These are phyloP conservation scores for Drosophila pseudoananassae DNA, from an alignment of 1,140 invertebrate species.

Conservation along the genomic window DNA sequence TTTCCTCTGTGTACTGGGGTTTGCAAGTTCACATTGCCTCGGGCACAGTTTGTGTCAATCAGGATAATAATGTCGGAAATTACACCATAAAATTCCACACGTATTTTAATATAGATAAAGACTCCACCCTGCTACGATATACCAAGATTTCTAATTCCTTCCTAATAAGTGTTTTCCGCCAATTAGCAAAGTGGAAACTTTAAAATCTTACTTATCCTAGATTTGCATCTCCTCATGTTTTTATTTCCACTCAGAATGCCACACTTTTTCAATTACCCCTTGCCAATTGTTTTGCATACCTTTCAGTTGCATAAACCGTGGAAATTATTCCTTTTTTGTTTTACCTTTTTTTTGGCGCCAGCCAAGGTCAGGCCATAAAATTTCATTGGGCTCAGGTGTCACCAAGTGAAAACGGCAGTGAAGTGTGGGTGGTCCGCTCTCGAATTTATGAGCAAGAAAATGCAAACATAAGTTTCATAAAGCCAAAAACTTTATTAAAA, in stretches of 20 bases:
- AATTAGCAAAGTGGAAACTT: slow-evolving; percentile 29
- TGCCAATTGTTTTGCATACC: slow-evolving; percentile 38
- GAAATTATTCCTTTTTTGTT: not conserved
- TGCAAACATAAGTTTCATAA: slow-evolving; percentile 67
- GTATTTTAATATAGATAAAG: slow-evolving; percentile 7
- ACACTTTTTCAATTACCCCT: slow-evolving; percentile 37
- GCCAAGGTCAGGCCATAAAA: slow-evolving; percentile 56
- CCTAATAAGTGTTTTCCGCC: slow-evolving; percentile 26
- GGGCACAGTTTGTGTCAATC: not conserved
- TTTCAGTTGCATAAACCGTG: slow-evolving; percentile 4
- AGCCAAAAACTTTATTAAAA: slow-evolving; percentile 74
- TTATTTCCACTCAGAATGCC: slow-evolving; percentile 33
- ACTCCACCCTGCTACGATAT: not conserved
- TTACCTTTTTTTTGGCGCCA: not conserved
- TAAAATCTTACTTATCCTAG: slow-evolving; percentile 39
- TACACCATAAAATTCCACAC: not conserved
- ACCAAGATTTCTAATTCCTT: slow-evolving; percentile 12
- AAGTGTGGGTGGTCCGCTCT: slow-evolving; percentile 25
- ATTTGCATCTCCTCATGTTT: slow-evolving; percentile 17
- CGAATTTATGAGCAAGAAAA: slow-evolving; percentile 75
- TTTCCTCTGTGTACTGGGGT: not conserved
- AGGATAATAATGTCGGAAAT: not conserved
- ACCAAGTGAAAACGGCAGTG: slow-evolving; percentile 2
- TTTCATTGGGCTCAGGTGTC: slow-evolving; percentile 65
- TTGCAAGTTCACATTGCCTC: not conserved